A percentile compares a stretch with the other conserved stretches of the same genome.
Conservation (phyloP, 2,888 invertebrate genomes). For the Stenotaenia linearis region DNA sequence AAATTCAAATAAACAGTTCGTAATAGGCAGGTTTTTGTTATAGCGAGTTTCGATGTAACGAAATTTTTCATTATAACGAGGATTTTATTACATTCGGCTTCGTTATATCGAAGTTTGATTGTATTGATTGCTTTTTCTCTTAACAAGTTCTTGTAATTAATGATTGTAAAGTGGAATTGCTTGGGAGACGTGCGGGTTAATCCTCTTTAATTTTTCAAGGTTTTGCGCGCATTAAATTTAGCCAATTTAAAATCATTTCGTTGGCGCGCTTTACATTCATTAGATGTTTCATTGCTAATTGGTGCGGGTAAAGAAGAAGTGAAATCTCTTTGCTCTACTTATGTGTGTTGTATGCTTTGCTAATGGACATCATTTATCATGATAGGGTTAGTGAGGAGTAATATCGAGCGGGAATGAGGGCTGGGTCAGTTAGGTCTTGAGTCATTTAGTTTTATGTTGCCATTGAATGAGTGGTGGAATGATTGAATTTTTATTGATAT, state of each 20-base stretch:
- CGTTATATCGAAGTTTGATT: not conserved
- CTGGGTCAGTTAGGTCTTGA: not conserved
- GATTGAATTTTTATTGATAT: slow-evolving; percentile 26
- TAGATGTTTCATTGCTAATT: slow-evolving; percentile 22
- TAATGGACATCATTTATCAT: not conserved
- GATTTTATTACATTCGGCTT: no score
- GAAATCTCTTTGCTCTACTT: not conserved
- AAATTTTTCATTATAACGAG: not conserved
- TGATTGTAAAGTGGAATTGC: not conserved
- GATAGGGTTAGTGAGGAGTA: not conserved
- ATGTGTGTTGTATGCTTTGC: not conserved
- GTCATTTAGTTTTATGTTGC: slow-evolving; percentile 24
- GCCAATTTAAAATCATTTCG: slow-evolving; percentile 19
- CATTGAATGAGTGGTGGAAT: slow-evolving; percentile 19
- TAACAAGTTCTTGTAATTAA: not conserved
- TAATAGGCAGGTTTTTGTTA: no score
- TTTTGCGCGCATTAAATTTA: slow-evolving; percentile 17
- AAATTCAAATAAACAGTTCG: no score
- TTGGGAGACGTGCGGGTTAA: not conserved
- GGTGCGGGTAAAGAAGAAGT: not conserved
- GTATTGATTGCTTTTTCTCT: not conserved
- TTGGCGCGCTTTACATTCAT: slow-evolving; percentile 26
- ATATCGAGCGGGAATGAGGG: not conserved
- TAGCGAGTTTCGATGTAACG: no score
- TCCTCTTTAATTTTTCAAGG: slow-evolving; percentile 26